A percentile compares a stretch with the other conserved stretches of the same genome.
Conservation (phyloP, 2,797 vertebrate genomes). For the Etheostoma nigrum region DNA sequence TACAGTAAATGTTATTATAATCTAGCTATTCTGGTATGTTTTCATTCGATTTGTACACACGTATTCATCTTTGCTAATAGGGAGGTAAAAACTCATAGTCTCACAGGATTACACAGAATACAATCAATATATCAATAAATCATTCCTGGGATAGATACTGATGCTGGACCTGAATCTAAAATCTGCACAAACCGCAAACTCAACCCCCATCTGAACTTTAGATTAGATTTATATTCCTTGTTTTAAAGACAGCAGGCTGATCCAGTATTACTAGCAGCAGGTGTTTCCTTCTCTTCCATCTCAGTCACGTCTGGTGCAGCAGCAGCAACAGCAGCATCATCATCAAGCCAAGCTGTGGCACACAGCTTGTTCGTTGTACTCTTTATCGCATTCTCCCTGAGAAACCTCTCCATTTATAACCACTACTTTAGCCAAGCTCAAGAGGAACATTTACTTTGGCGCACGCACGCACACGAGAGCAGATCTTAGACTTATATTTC, state of each 20-base stretch:
- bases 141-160: not conserved
- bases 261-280: slow-evolving; percentile 48
- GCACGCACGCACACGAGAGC: not conserved
- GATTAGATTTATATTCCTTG: slow-evolving; percentile 1
- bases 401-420: slow-evolving; percentile 37
- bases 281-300: slow-evolving; percentile 49
- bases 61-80: not conserved
- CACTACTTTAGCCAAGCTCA: slow-evolving; percentile 14
- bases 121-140: slow-evolving; percentile 11
- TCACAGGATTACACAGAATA: slow-evolving; percentile 17
- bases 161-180: slow-evolving; percentile 24
- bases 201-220: slow-evolving; percentile 12
- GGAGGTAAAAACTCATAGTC: slow-evolving; percentile 16
- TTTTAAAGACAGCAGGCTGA: slow-evolving; percentile 41
- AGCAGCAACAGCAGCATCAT: slow-evolving; percentile 48
- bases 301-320: slow-evolving; percentile 37
- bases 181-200: slow-evolving; percentile 1
- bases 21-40: not conserved
- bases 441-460: slow-evolving; percentile 37
- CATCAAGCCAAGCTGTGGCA: slow-evolving; percentile 51
- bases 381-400: slow-evolving; percentile 35
- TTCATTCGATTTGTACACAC: not conserved
- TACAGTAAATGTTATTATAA: not conserved
- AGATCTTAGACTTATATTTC: no score
- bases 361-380: slow-evolving; percentile 39